Base-by-base conservation (phyloP, 2,888 invertebrate species). In the Cecidostiba fungosa region DNA sequence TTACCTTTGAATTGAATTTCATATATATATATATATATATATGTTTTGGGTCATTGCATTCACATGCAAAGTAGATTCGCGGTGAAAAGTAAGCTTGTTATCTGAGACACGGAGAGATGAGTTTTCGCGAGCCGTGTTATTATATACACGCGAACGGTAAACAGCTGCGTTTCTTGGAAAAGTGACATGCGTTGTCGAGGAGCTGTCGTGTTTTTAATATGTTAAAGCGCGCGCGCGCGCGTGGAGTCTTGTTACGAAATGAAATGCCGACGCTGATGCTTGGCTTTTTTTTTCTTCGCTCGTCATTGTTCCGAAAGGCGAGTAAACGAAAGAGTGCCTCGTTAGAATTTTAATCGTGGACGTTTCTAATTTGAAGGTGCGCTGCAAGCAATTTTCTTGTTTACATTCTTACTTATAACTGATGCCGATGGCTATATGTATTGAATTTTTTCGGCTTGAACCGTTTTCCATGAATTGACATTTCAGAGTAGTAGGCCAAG, bases 311-410 rank as follows among this genome's bases (percentile, higher is more conserved):
- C 43, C 74, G 69, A 39, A 74, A 79, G 50, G 62, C 50, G 23
- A 50, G 39, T 72, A 74, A 43, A 39, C 39, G 79, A 84, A 84
- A 80, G 26, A 69, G 10, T 69, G 26, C 59, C 73, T 59, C 47
- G 79, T 74, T 74, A 66, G 78, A 76, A 84, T 76, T 32, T 79
- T 59, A 74, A 69, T 84, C 69, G 54, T 23, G 74, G 79, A 39
- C 69, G 50, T 78, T 73, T 62, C 77, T 47, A 78, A 70, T 78
- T 84, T 69, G n/a, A 14, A 73, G 29, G 0, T 47, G n/a, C n/a
- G 59, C n/a, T 16, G 62, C 74, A n/a, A n/a, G 23, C 39, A 12
- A 39, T n/a, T 36, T 29, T 79, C 43, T 54, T 54, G 32, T 66
- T 26, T 47, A 62, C 32, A 77, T 54, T 76, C 39, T 73, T 32